Evolutionary conservation across 2,797 vertebrate species (phyloP).

Genomic region (Sciaenops ocellatus): DNA sequence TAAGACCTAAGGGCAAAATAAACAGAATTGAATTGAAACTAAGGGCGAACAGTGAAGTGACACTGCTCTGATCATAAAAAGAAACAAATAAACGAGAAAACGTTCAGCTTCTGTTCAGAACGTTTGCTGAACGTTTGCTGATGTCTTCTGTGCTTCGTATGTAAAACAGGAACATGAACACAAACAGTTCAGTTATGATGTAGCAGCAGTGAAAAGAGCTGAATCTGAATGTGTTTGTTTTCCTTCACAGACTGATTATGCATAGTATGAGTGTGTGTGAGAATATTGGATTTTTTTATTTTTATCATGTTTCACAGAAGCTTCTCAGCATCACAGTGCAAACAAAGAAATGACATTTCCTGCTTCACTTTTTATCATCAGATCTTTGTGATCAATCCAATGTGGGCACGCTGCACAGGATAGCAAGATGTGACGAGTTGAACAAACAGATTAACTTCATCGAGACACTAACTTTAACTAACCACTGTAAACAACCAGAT

Average conservation of each 20-base stretch:
- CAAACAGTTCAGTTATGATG: not conserved
- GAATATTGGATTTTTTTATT: not conserved
- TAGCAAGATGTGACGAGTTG: not conserved
- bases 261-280: not conserved
- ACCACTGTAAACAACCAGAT: not conserved
- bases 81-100: slow-evolving; percentile 1
- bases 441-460: not conserved
- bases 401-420: not conserved
- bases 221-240: slow-evolving; percentile 5
- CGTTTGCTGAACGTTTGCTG: not conserved
- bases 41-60: not conserved
- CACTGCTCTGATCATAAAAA: slow-evolving; percentile 31
- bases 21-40: slow-evolving; percentile 8
- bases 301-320: not conserved
- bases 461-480: not conserved
- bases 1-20: slow-evolving; percentile 17
- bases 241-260: slow-evolving; percentile 7
- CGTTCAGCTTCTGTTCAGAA: slow-evolving; percentile 27
- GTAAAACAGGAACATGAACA: slow-evolving; percentile 1
- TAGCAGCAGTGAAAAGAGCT: slow-evolving; percentile 32
- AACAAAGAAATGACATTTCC: not conserved
- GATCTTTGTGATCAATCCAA: not conserved
- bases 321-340: slow-evolving; percentile 33
- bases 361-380: slow-evolving; percentile 3
- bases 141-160: slow-evolving; percentile 43